Evolutionary conservation across 2,797 vertebrate genomes (phyloP).

Genomic region (Emys orbicularis): DNA sequence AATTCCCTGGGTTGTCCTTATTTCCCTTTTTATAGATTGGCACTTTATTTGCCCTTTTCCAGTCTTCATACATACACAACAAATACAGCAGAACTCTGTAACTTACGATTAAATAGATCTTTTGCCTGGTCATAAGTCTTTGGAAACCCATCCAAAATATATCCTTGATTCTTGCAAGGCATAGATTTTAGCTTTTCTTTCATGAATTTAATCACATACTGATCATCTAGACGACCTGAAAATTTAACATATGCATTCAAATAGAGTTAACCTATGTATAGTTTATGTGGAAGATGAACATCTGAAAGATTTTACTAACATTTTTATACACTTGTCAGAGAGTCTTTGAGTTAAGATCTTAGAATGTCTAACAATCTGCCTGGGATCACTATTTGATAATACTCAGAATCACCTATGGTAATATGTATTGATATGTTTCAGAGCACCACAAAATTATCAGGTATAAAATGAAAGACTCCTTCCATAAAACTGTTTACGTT

Average conservation of each 20-base stretch:
- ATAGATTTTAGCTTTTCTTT: constrained; percentile 89
- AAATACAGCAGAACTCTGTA: neutral
- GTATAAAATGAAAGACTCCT: neutral
- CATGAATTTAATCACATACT: constrained; percentile 84
- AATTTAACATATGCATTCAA: neutral
- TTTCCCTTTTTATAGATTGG: too few relatives aligned
- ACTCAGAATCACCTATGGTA: neutral
- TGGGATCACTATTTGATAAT: neutral
- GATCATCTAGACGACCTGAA: constrained; percentile 86
- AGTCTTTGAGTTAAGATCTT: neutral
- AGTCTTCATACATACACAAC: neutral
- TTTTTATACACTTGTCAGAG: neutral
- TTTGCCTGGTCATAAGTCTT: constrained; percentile 89
- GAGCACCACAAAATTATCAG: neutral
- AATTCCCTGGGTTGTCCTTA: too few relatives aligned
- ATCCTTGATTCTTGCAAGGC: constrained; percentile 94
- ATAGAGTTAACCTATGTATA: neutral
- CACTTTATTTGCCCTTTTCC: too few relatives aligned
- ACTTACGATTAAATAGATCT: constrained; percentile 89
- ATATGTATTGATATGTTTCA: neutral
- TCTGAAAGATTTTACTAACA: constrained; percentile 3
- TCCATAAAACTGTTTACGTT: neutral
- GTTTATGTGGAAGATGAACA: neutral
- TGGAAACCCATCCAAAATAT: constrained; percentile 92
- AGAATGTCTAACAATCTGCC: neutral